A percentile compares a stretch with the other conserved stretches of the same genome.
These are phyloP conservation scores for Orientallactaga bullata DNA, from an alignment of 2,113 vertebrate species.

Conservation along the genomic window DNA sequence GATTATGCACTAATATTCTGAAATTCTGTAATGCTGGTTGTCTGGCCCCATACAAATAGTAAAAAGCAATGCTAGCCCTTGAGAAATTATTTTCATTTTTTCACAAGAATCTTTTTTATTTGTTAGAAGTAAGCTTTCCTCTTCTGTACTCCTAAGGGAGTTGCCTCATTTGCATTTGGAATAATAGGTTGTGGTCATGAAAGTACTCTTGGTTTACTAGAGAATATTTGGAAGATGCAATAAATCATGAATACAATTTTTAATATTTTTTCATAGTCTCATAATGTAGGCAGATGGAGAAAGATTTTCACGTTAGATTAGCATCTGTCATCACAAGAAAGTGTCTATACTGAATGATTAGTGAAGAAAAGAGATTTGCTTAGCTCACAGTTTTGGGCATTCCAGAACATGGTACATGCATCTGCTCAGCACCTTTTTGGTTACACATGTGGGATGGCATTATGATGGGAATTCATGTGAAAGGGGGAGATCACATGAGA, in stretches of 20 bases:
- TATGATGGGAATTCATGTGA: too few species aligned
- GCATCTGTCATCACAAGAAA: neutral
- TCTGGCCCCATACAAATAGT: neutral
- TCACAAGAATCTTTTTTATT: neutral
- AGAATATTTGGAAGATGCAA: constrained; percentile 34
- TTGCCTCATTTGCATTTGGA: constrained; percentile 6
- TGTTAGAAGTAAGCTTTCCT: constrained; percentile 12
- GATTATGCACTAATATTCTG: neutral
- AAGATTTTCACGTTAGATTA: neutral
- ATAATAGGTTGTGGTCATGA: neutral
- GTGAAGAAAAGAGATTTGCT: neutral
- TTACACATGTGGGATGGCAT: neutral
- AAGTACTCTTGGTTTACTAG: neutral
- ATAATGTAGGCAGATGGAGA: neutral
- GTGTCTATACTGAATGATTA: neutral
- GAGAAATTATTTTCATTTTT: constrained; percentile 54
- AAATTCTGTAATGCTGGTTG: neutral
- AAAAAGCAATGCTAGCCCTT: neutral
- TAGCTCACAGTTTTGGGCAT: neutral
- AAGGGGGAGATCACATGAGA: neutral
- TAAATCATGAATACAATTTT: neutral
- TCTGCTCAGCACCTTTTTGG: too few species aligned
- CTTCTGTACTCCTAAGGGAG: neutral
- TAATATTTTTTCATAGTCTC: constrained; percentile 22
- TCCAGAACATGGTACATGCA: neutral